Conservation (phyloP, 2,113 vertebrate genomes). For the Ciconia maguari region DNA sequence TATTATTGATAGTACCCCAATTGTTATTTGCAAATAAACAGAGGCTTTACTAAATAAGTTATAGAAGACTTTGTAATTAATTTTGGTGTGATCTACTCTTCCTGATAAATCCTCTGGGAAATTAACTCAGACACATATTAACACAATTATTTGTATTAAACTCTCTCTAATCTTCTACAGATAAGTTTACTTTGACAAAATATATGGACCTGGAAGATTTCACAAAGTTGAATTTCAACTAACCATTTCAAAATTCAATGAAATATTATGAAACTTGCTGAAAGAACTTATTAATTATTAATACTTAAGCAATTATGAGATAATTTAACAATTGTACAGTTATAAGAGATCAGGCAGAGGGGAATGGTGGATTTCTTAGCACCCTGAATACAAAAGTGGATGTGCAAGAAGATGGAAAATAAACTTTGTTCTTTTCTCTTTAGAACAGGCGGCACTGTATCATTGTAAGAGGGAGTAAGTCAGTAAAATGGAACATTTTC, state of each 20-base stretch:
- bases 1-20: not conserved
- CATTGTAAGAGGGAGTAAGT: not conserved
- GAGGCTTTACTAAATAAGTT: constrained; percentile 18
- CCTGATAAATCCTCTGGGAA: constrained; percentile 22
- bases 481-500: not conserved
- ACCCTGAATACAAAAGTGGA: not conserved
- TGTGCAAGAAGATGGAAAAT: not conserved
- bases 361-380: not conserved
- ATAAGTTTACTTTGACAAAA: not conserved
- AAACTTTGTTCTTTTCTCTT: not conserved
- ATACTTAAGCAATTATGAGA: not conserved
- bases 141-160: constrained; percentile 21
- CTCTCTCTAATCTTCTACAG: not conserved
- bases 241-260: not conserved
- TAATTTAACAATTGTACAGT: not conserved
- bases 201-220: not conserved
- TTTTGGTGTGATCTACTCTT: constrained; percentile 16
- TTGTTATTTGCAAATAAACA: constrained; percentile 11
- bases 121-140: constrained; percentile 18
- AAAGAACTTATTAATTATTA: not conserved
- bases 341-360: not conserved
- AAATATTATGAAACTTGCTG: not conserved
- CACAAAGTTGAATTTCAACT: not conserved
- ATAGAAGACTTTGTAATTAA: constrained; percentile 43
- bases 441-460: not conserved